Percentiles rank a stretch among this genome's conserved stretches.
Conservation (phyloP, 2,797 vertebrate species). For the Gymnocypris eckloni region DNA sequence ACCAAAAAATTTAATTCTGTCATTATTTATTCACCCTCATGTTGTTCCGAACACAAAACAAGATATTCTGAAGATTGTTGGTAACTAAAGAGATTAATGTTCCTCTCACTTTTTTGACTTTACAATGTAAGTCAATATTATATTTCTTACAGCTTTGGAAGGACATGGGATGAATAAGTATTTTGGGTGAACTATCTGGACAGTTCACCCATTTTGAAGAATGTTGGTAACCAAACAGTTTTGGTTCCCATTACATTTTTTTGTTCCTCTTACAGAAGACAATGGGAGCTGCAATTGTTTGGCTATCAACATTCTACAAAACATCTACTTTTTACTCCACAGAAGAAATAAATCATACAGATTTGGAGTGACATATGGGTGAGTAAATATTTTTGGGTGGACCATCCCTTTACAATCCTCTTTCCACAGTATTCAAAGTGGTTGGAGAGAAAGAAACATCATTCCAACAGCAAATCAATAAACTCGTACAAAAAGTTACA, state of each 20-base stretch:
- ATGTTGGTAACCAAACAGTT: neutral
- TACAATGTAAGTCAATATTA: too few relatives aligned
- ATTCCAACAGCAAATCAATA: constrained; percentile 3
- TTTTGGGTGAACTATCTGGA: neutral
- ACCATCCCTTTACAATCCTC: neutral
- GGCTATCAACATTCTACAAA: neutral
- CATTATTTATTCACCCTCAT: neutral
- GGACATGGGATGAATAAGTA: neutral
- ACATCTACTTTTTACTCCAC: neutral
- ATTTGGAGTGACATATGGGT: neutral
- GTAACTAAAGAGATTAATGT: too few relatives aligned
- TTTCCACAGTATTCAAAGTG: neutral
- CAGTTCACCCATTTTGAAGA: too few relatives aligned
- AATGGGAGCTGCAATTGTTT: neutral
- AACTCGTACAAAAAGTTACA: neutral
- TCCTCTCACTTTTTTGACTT: too few relatives aligned
- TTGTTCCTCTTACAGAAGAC: neutral
- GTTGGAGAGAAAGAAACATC: constrained; percentile 15
- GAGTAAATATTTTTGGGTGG: neutral
- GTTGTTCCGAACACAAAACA: neutral
- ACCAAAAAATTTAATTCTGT: too few relatives aligned
- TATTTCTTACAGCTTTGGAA: neutral
- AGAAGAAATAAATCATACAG: neutral
- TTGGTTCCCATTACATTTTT: neutral
- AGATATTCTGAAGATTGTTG: neutral